Base-by-base conservation (phyloP, 2,113 vertebrate species). In the Meriones unguiculatus region DNA sequence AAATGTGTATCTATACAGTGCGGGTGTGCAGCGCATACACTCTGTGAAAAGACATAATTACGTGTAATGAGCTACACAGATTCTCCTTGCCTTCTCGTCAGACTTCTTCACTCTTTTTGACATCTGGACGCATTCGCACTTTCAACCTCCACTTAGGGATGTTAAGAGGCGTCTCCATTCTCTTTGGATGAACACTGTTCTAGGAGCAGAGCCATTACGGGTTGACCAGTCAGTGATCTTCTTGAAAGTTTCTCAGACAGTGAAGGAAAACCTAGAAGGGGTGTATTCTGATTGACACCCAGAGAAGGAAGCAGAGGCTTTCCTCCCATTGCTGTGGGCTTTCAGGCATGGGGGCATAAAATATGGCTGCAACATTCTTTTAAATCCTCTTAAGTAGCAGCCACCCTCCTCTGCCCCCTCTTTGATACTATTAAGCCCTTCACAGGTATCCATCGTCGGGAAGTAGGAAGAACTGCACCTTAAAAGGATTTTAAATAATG, bases 401-500 rank as follows among this genome's bases (percentile, higher is more conserved):
- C 25, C 98, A 97, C 0, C 1, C 91, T 96, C 80, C 0, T 86
- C 38, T 38, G 24, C 6, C 38, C 0, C 76, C 70, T 38, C 88
- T 72, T 69, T 6, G 52, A 87, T 97, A 98, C 97, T 96, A 97
- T 98, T 98, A 98, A 98, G 97, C 97, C 96, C 93, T 81, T 96
- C 97, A 95, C 98, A 98, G 97, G 98, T 98, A 96, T 97, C 96
- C 97, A 92, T 96, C 96, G 93, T 97, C 50, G 52, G 85, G 84
- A 95, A 87, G 96, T 94, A 89, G 92, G 95, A 97, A 96, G 77
- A 95, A 96, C 96, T 97, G 93, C 96, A 95, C 96, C 97, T 97
- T 96, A 97, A 97, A 97, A 98, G 89, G 92, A 98, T 98, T 98
- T 98, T 97, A 98, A 98, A 95, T 98, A 41, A 24, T 95, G 89